Evolutionary conservation across 2,113 vertebrate genomes (phyloP).

Genomic region (Ailurus styani): DNA sequence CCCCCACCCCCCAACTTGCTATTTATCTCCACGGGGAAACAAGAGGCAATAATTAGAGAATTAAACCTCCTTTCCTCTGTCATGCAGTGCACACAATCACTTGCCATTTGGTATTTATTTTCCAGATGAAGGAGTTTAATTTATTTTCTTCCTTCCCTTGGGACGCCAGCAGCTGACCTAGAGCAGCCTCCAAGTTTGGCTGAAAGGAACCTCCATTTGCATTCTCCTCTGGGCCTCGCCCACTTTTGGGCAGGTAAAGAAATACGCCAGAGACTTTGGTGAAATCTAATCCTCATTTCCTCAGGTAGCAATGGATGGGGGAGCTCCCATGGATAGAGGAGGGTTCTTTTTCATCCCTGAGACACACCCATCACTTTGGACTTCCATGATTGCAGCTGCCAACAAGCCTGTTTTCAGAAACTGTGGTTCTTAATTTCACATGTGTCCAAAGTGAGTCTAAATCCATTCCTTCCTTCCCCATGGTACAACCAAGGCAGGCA

Average conservation of each 20-base stretch:
- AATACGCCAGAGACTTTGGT: neutral
- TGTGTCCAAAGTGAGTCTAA: neutral
- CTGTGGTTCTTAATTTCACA: neutral
- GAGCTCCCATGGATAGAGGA: rapidly evolving
- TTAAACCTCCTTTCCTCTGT: constrained; percentile 77
- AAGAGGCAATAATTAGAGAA: constrained; percentile 81
- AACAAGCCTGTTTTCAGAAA: neutral
- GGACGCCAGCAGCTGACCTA: constrained; percentile 67
- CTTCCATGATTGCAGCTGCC: neutral
- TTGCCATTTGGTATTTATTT: constrained; percentile 82
- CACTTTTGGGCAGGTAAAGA: neutral
- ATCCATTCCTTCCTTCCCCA: neutral
- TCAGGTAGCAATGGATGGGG: neutral
- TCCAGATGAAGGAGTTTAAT: constrained; percentile 82
- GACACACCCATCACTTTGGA: neutral
- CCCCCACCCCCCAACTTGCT: constrained; percentile 68
- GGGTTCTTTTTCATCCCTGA: neutral
- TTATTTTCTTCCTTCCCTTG: constrained; percentile 77
- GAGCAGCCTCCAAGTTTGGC: constrained; percentile 25
- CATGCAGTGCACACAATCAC: constrained; percentile 74
- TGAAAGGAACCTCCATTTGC: constrained; percentile 1
- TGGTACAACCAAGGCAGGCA: neutral
- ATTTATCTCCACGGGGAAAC: constrained; percentile 79
- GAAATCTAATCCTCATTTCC: neutral
- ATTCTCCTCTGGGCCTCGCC: neutral